Conservation (phyloP, 1,140 invertebrate genomes). For the Lepidotrigona ventralis region DNA sequence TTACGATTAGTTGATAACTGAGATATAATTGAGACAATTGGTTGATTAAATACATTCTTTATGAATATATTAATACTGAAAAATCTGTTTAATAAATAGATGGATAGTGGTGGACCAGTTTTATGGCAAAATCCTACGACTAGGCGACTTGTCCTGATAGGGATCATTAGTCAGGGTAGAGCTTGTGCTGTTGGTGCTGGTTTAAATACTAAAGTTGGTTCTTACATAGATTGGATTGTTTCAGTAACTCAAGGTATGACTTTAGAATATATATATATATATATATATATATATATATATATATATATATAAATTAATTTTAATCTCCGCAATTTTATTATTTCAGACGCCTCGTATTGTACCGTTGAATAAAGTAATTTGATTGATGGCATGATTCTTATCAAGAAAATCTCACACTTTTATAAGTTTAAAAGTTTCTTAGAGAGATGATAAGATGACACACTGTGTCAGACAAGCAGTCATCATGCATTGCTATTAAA, state of each 20-base stretch:
- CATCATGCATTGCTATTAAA: too few species aligned
- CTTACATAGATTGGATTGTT: conserved; percentile 81
- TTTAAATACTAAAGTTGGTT: conserved; percentile 80
- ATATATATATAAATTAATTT: too few species aligned
- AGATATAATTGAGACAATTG: neutral
- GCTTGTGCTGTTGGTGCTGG: conserved; percentile 74
- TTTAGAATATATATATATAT: too few species aligned
- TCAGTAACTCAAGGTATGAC: conserved; percentile 71
- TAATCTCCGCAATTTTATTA: neutral
- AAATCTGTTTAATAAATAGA: conserved; percentile 71
- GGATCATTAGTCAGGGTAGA: conserved; percentile 82
- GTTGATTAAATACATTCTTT: neutral
- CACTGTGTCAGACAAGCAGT: neutral
- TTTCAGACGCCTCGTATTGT: conserved; percentile 52
- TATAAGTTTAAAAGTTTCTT: neutral
- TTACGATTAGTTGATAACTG: neutral
- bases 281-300: too few species aligned
- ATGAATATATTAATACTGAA: neutral
- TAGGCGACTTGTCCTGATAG: conserved; percentile 77
- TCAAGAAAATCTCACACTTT: neutral
- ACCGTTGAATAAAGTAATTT: conserved; percentile 41
- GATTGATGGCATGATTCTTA: neutral
- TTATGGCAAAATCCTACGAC: conserved; percentile 80
- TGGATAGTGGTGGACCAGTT: conserved; percentile 86
- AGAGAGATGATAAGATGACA: neutral